A percentile compares a stretch with the other conserved stretches of the same genome.
phyloP scores from a whole-genome alignment of 2,113 vertebrate genomes.

The Corythornis cristatus region DNA sequence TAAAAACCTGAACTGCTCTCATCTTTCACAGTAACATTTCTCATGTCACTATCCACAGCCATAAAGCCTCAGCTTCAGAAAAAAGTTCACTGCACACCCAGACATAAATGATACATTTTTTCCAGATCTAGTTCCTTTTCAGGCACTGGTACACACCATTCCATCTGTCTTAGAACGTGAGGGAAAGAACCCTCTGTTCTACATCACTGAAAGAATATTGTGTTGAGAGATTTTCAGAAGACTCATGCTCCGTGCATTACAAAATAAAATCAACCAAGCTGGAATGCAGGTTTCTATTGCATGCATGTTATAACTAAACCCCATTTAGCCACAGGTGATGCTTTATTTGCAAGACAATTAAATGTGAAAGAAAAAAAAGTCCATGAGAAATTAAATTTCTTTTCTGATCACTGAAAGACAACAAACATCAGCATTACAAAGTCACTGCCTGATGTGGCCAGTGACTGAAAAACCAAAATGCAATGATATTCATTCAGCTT shows the following conservation, averaged over 20 bases:
- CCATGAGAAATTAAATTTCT: background rate
- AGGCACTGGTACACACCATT: background rate
- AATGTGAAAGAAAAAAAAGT: background rate
- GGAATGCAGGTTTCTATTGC: background rate
- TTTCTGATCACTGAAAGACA: background rate
- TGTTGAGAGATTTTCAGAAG: background rate
- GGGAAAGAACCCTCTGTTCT: background rate
- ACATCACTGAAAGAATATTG: background rate
- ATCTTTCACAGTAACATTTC: background rate
- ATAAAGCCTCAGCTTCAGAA: background rate
- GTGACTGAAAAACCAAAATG: background rate
- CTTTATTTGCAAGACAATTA: background rate
- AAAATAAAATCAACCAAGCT: background rate
- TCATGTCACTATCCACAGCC: background rate
- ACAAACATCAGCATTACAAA: background rate
- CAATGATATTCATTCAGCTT: background rate
- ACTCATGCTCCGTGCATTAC: constrained; percentile 60
- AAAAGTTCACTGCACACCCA: background rate
- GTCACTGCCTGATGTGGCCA: background rate
- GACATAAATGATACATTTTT: background rate
- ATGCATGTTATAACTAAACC: constrained; percentile 1
- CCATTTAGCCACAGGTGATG: constrained; percentile 38
- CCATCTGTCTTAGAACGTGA: background rate
- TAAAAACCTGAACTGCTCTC: background rate
- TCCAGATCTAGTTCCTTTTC: background rate